phyloP scores from a whole-genome alignment of 2,113 vertebrate species.

The Lichenostomus cassidix region DNA sequence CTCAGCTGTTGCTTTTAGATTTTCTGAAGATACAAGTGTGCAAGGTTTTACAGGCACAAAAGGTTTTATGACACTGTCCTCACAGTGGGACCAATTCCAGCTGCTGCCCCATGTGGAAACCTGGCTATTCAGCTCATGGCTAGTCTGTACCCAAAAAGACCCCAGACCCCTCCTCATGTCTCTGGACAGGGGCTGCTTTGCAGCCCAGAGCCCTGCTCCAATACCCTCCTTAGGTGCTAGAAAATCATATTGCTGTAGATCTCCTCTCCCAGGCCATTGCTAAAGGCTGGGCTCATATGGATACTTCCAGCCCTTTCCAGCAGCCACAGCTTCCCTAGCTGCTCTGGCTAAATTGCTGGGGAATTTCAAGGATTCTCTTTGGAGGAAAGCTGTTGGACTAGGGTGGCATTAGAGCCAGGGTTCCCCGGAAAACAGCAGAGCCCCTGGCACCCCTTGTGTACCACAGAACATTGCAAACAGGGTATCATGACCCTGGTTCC shows the following conservation, averaged over 20 bases:
- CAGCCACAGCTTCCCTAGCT: neutral
- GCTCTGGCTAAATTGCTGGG: neutral
- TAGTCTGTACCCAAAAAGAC: neutral
- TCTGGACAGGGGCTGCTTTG: neutral
- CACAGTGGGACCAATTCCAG: neutral
- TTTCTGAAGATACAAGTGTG: neutral
- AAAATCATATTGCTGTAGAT: neutral
- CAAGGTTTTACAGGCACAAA: neutral
- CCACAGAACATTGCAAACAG: neutral
- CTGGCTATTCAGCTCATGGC: rapidly evolving
- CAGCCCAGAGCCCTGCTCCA: neutral
- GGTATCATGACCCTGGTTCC: neutral
- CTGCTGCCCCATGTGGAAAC: neutral
- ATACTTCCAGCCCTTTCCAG: neutral
- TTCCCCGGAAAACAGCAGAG: neutral
- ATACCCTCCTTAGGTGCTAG: neutral
- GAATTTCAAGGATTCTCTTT: neutral
- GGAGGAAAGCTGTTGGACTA: neutral
- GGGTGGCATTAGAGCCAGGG: neutral
- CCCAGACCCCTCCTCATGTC: rapidly evolving
- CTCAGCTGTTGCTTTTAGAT: neutral
- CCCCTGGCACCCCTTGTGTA: neutral
- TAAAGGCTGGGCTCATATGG: neutral
- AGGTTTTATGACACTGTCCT: neutral
- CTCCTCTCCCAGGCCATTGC: neutral